A percentile compares a stretch with the other conserved stretches of the same genome.
Conservation (phyloP, 2,888 invertebrate genomes). For the Teleiodes luculella region DNA sequence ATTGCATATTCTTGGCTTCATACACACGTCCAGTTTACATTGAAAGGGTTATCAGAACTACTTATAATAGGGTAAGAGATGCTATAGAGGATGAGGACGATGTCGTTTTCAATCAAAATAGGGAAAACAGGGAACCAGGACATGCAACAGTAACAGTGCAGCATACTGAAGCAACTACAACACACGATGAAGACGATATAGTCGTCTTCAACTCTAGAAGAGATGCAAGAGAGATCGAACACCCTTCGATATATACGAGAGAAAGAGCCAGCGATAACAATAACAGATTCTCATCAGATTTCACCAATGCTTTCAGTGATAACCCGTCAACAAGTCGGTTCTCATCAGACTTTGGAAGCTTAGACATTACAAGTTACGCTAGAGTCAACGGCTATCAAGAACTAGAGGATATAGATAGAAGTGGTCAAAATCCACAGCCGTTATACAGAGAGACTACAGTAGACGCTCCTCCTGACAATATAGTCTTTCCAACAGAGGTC, state of each 20-base stretch:
- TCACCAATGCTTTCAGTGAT: constrained; percentile 26
- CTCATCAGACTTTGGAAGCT: constrained; percentile 56
- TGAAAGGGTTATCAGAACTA: constrained; percentile 62
- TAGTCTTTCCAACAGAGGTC: constrained; percentile 58
- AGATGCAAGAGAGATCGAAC: constrained; percentile 61
- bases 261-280: constrained; percentile 38
- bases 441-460: constrained; percentile 77
- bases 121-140: constrained; percentile 17
- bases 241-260: constrained; percentile 52
- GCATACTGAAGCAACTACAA: constrained; percentile 26
- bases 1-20: constrained; percentile 71
- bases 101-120: constrained; percentile 71
- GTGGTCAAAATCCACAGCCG: constrained; percentile 64
- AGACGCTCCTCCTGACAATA: constrained; percentile 54
- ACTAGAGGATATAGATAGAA: constrained; percentile 62
- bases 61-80: constrained; percentile 67
- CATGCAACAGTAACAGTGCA: constrained; percentile 16
- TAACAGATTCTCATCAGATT: constrained; percentile 46
- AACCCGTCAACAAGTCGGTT: constrained; percentile 35
- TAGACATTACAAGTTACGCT: constrained; percentile 48
- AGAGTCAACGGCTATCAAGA: constrained; percentile 60
- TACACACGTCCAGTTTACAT: constrained; percentile 77
- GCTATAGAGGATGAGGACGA: constrained; percentile 76
- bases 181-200: constrained; percentile 63
- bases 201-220: constrained; percentile 62